These are phyloP conservation scores for Pomacea canaliculata DNA, from an alignment of 2,888 invertebrate species.

Conservation along the genomic window DNA sequence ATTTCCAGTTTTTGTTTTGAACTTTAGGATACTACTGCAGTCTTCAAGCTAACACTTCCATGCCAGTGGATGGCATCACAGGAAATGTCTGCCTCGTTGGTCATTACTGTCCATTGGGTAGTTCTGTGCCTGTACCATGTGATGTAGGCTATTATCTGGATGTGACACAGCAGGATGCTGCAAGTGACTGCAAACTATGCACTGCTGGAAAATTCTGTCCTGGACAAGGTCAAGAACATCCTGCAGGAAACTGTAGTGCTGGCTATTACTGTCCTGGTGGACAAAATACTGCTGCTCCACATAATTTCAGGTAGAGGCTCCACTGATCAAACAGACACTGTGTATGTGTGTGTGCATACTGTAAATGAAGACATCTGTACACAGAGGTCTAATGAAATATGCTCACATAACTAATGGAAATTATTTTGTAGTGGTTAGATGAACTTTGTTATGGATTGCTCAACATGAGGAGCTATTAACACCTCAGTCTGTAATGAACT, in stretches of 20 bases:
- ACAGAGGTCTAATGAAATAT: too few species aligned
- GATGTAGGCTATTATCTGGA: constrained; percentile 59
- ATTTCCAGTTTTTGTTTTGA: neutral
- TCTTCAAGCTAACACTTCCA: constrained; percentile 43
- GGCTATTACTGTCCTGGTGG: constrained; percentile 66
- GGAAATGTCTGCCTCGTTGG: constrained; percentile 63
- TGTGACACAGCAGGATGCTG: constrained; percentile 49
- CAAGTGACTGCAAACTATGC: constrained; percentile 58
- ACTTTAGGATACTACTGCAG: constrained; percentile 59
- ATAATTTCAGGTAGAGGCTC: constrained; percentile 36
- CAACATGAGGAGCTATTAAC: too few species aligned
- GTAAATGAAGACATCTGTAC: too few species aligned
- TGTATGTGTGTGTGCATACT: neutral
- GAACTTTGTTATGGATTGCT: too few species aligned
- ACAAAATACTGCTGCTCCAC: constrained; percentile 60
- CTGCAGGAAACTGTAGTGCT: constrained; percentile 57
- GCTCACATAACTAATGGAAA: too few species aligned
- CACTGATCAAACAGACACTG: constrained; percentile 7
- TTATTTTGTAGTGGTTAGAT: too few species aligned
- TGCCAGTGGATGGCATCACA: constrained; percentile 56
- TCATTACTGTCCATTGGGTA: constrained; percentile 61
- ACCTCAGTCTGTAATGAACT: too few species aligned
- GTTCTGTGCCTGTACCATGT: constrained; percentile 46
- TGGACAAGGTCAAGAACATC: constrained; percentile 48
- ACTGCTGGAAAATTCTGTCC: constrained; percentile 61